phyloP scores from a whole-genome alignment of 2,888 invertebrate genomes.

The Cataglyphis cursor region DNA sequence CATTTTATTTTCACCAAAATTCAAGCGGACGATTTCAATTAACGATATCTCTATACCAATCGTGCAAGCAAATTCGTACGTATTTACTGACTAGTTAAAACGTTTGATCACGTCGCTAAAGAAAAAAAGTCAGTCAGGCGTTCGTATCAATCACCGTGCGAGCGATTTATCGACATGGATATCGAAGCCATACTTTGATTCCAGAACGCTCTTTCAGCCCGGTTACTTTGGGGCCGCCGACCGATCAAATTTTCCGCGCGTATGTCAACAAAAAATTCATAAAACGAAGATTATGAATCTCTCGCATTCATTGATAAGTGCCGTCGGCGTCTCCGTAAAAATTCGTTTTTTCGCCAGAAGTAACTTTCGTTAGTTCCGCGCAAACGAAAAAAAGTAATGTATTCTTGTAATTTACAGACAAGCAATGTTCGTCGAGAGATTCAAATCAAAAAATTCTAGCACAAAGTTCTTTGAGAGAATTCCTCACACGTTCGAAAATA shows the following conservation, averaged over 20 bases:
- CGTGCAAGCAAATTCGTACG: slow-evolving; percentile 25
- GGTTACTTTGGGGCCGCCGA: slow-evolving; percentile 28
- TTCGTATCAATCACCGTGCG: slow-evolving; percentile 29
- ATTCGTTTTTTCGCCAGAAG: slow-evolving; percentile 19
- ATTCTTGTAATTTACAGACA: slow-evolving; percentile 28
- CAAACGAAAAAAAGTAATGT: slow-evolving; percentile 34
- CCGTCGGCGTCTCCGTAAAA: slow-evolving; percentile 36
- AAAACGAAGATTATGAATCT: slow-evolving; percentile 40
- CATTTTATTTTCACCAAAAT: not conserved
- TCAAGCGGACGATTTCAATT: slow-evolving; percentile 25
- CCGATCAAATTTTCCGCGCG: slow-evolving; percentile 42
- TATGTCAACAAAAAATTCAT: slow-evolving; percentile 46
- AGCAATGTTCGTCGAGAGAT: slow-evolving; percentile 5
- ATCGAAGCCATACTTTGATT: slow-evolving; percentile 40
- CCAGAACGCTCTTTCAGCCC: slow-evolving; percentile 17
- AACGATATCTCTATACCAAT: slow-evolving; percentile 31
- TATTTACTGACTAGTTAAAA: slow-evolving; percentile 45
- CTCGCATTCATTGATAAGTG: slow-evolving; percentile 45
- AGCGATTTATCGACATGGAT: slow-evolving; percentile 39
- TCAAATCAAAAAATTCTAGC: not conserved
- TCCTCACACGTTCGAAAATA: not conserved
- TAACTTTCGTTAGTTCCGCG: slow-evolving; percentile 29
- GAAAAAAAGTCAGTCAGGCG: slow-evolving; percentile 20
- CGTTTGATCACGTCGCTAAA: slow-evolving; percentile 47
- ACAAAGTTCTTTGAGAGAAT: not conserved